Evolutionary conservation across 2,797 vertebrate species (phyloP).

Genomic region (Thamnophis elegans): DNA sequence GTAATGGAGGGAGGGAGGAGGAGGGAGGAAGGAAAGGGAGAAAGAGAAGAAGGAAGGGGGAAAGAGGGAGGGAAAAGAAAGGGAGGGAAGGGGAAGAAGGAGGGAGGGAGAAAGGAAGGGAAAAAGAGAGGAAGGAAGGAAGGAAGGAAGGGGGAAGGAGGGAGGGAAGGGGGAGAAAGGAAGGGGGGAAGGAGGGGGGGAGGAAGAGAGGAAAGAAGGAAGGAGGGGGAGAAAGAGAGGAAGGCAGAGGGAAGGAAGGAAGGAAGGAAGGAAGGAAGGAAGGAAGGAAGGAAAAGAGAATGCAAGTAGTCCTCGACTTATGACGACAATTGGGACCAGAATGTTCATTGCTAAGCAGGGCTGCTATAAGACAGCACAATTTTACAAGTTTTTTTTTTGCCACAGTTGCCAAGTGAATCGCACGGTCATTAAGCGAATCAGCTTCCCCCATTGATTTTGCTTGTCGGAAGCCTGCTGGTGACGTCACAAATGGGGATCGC

Average conservation of each 20-base stretch:
- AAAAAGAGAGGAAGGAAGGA: no score
- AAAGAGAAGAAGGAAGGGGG: no score
- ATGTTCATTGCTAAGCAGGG: neutral
- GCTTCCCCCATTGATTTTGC: neutral
- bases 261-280: neutral
- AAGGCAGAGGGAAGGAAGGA: no score
- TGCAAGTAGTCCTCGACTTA: neutral
- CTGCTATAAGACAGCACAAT: neutral
- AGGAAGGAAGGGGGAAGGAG: rapidly evolving
- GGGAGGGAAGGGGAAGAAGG: no score
- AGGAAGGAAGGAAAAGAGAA: neutral
- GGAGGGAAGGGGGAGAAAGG: no score
- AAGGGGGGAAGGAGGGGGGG: no score
- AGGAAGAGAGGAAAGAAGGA: no score
- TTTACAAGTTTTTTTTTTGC: neutral
- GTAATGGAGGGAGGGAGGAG: no score
- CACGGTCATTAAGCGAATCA: neutral
- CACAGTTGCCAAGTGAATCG: neutral
- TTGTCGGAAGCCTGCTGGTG: neutral
- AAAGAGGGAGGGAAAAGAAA: rapidly evolving
- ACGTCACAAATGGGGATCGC: neutral
- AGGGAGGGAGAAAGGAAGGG: no score
- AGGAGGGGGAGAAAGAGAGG: no score
- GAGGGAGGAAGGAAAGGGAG: no score
- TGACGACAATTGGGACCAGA: neutral